Evolutionary conservation across 2,113 vertebrate species (phyloP).

Genomic region (Chrysemys picta): DNA sequence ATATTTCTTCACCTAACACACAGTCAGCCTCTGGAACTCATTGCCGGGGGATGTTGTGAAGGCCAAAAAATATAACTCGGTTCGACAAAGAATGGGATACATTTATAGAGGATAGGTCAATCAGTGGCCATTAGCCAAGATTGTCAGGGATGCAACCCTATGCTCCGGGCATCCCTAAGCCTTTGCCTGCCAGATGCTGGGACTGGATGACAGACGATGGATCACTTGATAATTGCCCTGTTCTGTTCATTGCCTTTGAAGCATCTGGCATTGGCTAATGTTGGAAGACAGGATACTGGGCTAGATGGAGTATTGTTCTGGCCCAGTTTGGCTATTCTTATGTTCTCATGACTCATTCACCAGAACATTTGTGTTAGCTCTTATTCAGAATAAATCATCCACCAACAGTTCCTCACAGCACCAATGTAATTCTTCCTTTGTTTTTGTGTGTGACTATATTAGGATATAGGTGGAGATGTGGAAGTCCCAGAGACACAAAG

Average conservation of each 20-base stretch:
- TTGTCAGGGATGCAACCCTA: not conserved
- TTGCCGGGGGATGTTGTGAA: not conserved
- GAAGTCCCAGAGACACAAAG: not conserved
- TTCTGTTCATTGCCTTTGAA: not conserved
- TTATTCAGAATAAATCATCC: not conserved
- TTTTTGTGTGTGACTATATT: not conserved
- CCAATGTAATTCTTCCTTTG: not conserved
- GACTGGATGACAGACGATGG: not conserved
- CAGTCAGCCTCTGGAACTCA: not conserved
- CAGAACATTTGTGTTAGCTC: rapidly evolving
- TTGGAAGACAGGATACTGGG: not conserved
- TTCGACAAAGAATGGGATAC: not conserved
- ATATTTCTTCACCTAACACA: not conserved
- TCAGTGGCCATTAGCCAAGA: not conserved
- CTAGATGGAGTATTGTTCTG: not conserved
- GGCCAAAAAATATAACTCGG: not conserved
- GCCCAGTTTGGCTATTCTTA: not conserved
- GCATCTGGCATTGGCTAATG: not conserved
- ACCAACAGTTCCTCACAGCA: not conserved
- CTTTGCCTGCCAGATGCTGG: not conserved
- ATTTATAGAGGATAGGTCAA: not conserved
- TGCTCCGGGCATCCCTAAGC: not conserved
- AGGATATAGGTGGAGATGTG: not conserved
- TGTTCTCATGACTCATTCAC: not conserved
- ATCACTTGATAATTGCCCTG: not conserved